Conservation (phyloP, 1,140 invertebrate species). For the Scaptomyza montana region DNA sequence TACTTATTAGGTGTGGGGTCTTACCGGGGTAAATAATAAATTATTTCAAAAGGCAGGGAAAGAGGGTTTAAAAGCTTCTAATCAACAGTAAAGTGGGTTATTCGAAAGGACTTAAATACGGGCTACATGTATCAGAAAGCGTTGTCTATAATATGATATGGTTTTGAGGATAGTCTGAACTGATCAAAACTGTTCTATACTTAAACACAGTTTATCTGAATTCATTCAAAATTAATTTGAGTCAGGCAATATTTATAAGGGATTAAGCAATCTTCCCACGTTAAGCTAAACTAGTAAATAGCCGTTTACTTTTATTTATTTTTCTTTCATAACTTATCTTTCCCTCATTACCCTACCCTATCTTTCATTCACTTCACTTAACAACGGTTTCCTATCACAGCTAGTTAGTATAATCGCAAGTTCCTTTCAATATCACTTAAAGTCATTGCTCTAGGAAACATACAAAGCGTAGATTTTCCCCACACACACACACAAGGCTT, state of each 20-base stretch:
- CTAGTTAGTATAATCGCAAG: neutral
- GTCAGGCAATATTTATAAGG: no score
- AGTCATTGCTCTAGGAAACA: constrained; percentile 25
- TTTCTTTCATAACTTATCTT: neutral
- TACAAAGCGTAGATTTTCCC: neutral
- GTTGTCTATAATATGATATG: constrained; percentile 1
- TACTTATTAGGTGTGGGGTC: constrained; percentile 15
- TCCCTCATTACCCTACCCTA: neutral
- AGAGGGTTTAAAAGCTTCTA: constrained; percentile 3
- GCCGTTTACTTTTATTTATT: neutral
- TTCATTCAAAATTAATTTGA: no score
- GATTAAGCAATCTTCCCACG: neutral
- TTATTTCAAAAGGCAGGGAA: neutral
- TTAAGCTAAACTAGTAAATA: neutral
- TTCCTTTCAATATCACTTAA: constrained; percentile 11
- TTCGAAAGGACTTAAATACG: no score
- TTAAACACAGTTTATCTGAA: no score
- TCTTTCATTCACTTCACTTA: neutral
- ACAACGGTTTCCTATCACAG: neutral
- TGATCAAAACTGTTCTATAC: no score
- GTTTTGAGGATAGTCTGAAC: neutral
- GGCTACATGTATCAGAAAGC: neutral
- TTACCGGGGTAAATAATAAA: constrained; percentile 39
- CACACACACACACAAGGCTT: neutral
- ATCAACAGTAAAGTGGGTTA: neutral